Evolutionary conservation across 2,888 invertebrate genomes (phyloP), one percentile per base, ranked within the genome.

Genomic region (Pedicia rivosa): DNA sequence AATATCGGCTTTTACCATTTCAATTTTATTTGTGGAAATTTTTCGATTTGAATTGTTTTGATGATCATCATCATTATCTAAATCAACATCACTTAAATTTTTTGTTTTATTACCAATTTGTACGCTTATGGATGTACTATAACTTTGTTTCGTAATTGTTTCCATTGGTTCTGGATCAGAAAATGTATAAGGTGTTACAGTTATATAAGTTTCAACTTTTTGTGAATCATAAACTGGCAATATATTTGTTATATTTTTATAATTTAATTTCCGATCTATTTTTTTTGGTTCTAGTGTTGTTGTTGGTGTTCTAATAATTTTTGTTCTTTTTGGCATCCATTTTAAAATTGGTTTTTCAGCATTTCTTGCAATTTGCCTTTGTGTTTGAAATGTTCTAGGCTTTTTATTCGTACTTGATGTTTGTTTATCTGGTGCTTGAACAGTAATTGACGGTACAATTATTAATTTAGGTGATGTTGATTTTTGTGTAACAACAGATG

Each of bases 71-170:
- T 27, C 10, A n/a, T 8, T 27, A 27, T 8, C 10, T n/a, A 13
- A 27, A 13, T 27, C 9, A 3, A 9, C 26, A 13, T 35, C 20
- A 3, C 15, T 25, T n/a, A 26, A 12, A 16, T 35, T 35, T 19
- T 35, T 16, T 4, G 13, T 35, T n/a, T 52, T 49, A 28, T 60
- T 63, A 32, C 67, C 67, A 7, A 69, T 59, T 49, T 66, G 59
- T 36, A 65, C 59, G 50, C 66, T 70, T 5, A 68, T 63, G 2
- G 68, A 68, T 33, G 66, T 68, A 41, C 62, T 63, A 10, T 62
- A 62, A 38, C 68, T 68, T 48, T 65, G 66, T 41, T 63, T 64
- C 7, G 62, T 63, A 25, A 48, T 44, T 20, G 57, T 43, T 33
- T 38, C 39, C 56, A 24, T 50, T 40, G 16, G 49, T 44, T 25